A percentile compares a stretch with the other conserved stretches of the same genome.
phyloP scores from a whole-genome alignment of 2,113 vertebrate species.

The Fregetta grallaria region DNA sequence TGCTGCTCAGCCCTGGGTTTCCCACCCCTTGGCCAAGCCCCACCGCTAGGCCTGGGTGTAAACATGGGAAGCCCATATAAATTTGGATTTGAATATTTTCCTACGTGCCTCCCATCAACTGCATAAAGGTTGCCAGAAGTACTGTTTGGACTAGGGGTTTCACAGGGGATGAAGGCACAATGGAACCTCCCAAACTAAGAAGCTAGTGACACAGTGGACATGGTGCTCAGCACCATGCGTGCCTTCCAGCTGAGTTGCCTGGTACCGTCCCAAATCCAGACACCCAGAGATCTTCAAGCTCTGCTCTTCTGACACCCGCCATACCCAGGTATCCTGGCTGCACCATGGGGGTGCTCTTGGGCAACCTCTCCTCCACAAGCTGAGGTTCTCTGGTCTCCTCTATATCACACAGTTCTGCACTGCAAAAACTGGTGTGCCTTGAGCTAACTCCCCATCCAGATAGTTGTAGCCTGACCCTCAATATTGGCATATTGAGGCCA shows the following conservation, averaged over 20 bases:
- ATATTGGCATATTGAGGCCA: not conserved
- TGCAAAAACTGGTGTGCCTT: not conserved
- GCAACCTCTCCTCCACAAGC: not conserved
- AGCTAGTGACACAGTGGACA: not conserved
- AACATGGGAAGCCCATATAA: not conserved
- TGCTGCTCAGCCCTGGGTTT: not conserved
- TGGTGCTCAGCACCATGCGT: not conserved
- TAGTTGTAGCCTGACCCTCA: not conserved
- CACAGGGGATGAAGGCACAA: not conserved
- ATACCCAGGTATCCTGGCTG: not conserved
- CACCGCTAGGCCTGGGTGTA: accelerated
- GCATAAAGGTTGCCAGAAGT: not conserved
- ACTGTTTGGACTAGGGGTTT: not conserved
- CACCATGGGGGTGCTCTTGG: not conserved
- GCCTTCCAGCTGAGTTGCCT: not conserved
- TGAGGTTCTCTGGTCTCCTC: not conserved
- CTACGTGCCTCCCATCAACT: not conserved
- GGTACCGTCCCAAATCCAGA: not conserved
- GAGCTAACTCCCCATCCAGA: not conserved
- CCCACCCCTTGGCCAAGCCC: not conserved
- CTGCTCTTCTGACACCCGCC: not conserved
- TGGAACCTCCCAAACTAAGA: not conserved
- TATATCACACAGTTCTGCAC: not conserved
- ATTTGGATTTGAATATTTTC: not conserved
- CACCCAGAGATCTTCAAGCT: not conserved